Evolutionary conservation across 2,113 vertebrate species (phyloP).

Genomic region (Dromiciops gliroides): DNA sequence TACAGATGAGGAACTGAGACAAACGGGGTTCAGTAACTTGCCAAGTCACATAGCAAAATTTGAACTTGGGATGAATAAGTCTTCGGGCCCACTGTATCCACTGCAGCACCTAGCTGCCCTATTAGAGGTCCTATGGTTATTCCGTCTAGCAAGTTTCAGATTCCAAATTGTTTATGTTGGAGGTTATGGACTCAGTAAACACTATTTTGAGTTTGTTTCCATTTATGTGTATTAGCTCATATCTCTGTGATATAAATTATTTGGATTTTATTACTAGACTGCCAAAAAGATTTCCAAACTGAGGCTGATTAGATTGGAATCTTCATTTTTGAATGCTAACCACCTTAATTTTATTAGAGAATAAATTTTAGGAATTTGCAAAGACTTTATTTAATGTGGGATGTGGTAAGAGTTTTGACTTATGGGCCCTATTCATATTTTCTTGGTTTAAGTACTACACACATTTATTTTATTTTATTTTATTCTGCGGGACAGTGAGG

Average conservation of each 20-base stretch:
- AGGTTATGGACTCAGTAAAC: constrained; percentile 34
- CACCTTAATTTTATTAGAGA: constrained; percentile 19
- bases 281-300: constrained; percentile 22
- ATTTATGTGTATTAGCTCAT: not conserved
- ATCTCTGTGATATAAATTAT: constrained; percentile 45
- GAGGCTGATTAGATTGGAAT: constrained; percentile 11
- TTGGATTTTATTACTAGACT: constrained; percentile 21
- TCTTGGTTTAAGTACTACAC: constrained; percentile 70
- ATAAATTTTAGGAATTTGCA: constrained; percentile 31
- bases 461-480: too few relatives aligned
- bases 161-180: constrained; percentile 35
- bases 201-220: constrained; percentile 39
- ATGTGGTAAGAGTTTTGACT: not conserved
- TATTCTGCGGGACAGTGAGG: too few relatives aligned
- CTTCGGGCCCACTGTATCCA: not conserved
- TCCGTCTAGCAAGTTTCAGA: not conserved
- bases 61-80: constrained; percentile 6
- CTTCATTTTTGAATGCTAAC: constrained; percentile 7
- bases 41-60: not conserved
- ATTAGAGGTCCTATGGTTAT: not conserved
- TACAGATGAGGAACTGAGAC: too few relatives aligned
- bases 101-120: not conserved
- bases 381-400: not conserved
- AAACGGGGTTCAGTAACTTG: too few relatives aligned
- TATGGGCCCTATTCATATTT: constrained; percentile 41